A percentile compares a stretch with the other conserved stretches of the same genome.
phyloP scores from a whole-genome alignment of 2,888 invertebrate species.

The Harpalus rubripes region DNA sequence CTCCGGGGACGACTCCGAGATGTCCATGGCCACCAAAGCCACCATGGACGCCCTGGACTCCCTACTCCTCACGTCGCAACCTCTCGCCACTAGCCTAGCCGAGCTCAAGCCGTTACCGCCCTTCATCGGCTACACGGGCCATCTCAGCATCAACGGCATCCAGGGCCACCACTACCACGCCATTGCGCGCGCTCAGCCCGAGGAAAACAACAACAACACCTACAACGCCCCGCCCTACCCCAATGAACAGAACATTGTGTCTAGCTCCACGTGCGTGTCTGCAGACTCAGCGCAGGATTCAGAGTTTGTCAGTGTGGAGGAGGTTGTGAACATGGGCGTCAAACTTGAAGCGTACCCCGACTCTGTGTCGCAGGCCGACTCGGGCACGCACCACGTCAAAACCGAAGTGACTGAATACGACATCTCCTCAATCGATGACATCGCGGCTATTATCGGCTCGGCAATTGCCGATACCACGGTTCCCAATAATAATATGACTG shows the following conservation, averaged over 20 bases:
- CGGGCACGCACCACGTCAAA: conserved; percentile 78
- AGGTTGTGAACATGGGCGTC: conserved; percentile 76
- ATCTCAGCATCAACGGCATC: conserved; percentile 92
- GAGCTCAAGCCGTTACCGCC: conserved; percentile 93
- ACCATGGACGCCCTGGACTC: conserved; percentile 86
- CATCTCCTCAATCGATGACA: conserved; percentile 88
- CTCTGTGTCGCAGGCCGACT: conserved; percentile 77
- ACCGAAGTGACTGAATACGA: conserved; percentile 82
- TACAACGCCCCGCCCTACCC: conserved; percentile 74
- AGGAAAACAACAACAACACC: conserved; percentile 85
- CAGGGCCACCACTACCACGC: conserved; percentile 93
- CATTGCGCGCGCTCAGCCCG: conserved; percentile 87
- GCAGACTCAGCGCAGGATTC: conserved; percentile 78
- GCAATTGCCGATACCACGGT: conserved; percentile 94
- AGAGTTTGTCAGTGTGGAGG: conserved; percentile 79
- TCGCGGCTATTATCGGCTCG: conserved; percentile 92
- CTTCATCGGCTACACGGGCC: conserved; percentile 91
- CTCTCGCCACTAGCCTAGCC: conserved; percentile 84
- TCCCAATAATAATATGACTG: conserved; percentile 84
- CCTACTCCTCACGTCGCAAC: conserved; percentile 79
- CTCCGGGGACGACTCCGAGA: conserved; percentile 77
- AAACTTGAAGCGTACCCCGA: conserved; percentile 78
- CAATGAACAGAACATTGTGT: conserved; percentile 86
- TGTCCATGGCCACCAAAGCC: conserved; percentile 75
- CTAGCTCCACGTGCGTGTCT: conserved; percentile 86